Base-by-base conservation (phyloP, 2,797 vertebrate species). In the Alca torda region DNA sequence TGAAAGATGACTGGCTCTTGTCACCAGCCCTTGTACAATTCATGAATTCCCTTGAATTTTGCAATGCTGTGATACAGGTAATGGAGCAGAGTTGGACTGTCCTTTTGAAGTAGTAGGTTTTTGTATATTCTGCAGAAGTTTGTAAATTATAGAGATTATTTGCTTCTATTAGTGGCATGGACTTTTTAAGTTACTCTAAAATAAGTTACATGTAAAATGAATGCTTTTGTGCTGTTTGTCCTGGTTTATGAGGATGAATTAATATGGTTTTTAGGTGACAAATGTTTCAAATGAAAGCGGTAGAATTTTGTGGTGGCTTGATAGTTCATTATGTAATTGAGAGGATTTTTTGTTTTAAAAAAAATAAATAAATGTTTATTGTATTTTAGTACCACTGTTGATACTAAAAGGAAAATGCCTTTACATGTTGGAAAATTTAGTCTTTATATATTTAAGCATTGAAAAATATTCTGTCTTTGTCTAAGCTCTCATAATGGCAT, bases 61-160 rank as follows among this genome's bases (percentile, higher is more conserved):
- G 99, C 98, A 99, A 99, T 28, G 99, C 99, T 3, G 99, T 99
- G 59, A 99, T 99, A 94, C 99, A 99, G 99, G 99, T 99, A 96
- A 50, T 19, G 10, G 53, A 48, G 30, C 2, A 5, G 51, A 6
- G 23, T 33, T 69, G 50, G 6, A 24, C 11, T 78, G 4, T 53
- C 43, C 18, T 43, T 84, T 50, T 16, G 48, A 79, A 85, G 18
- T 25, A 51, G 20, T 48, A 37, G 30, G 31, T 35, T 61, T 65
- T 68, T 48, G 3, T n/a, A 18, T 33, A 39, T 73, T 50, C 75
- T 86, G 11, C 39, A 61, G 18, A 76, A 46, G 11, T 43, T 51
- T 64, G 4, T 68, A 46, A 54, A n/a, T 61, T 50, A 31, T 0
- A 37, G 53, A 17, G 15, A 65, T 67, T 73, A n/a, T 45, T 77